Conservation (phyloP, 1,140 invertebrate species). For the Sminthurides bifidus region DNA sequence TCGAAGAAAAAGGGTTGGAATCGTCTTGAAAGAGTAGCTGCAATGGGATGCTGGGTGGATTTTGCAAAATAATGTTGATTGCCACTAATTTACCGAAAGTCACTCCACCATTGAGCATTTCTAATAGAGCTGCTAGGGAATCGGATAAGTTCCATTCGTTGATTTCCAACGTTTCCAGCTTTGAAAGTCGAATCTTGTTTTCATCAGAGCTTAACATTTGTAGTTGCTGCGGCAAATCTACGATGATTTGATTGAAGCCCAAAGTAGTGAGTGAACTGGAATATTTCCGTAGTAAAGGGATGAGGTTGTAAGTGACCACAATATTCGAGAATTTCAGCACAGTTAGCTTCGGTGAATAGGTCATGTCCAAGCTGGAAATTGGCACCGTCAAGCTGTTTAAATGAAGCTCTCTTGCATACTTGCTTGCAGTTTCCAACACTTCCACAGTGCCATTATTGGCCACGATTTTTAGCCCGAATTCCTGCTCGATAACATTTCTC, state of each 20-base stretch:
- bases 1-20: neutral
- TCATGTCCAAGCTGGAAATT: neutral
- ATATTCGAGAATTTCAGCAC: neutral
- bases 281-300: neutral
- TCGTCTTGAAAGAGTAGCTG: neutral
- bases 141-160: slow-evolving; percentile 1
- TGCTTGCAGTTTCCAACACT: neutral
- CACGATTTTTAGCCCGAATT: neutral
- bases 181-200: neutral
- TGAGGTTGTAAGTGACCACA: slow-evolving; percentile 2
- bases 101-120: neutral
- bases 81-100: neutral
- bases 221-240: neutral
- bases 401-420: slow-evolving; percentile 3
- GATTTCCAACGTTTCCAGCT: neutral
- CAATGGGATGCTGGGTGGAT: neutral
- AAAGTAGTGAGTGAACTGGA: neutral
- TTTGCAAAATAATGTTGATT: neutral
- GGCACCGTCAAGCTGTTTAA: slow-evolving; percentile 2
- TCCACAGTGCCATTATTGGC: neutral
- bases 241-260: neutral
- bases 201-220: neutral
- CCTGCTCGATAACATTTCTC: slow-evolving; percentile 6
- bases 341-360: neutral
- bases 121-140: neutral